Conservation (phyloP, 2,113 vertebrate species). For the Tonatia bakeri region DNA sequence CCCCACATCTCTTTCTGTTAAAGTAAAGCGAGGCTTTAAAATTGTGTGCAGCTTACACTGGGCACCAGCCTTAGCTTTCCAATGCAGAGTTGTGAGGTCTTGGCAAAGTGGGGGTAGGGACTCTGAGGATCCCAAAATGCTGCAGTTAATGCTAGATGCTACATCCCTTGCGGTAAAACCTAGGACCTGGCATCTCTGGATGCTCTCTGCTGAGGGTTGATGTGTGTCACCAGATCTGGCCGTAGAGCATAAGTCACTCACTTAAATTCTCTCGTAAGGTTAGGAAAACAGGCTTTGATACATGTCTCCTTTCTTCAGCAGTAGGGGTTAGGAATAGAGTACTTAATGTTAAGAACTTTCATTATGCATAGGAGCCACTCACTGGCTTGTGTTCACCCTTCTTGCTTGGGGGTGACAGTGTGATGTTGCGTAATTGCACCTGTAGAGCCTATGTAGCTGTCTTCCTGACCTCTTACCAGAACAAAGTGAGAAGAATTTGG, state of each 20-base stretch:
- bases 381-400: not conserved
- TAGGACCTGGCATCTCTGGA: not conserved
- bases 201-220: not conserved
- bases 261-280: constrained; percentile 12
- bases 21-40: not conserved
- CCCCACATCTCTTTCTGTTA: not conserved
- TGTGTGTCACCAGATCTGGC: constrained; percentile 19
- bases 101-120: not conserved
- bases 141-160: not conserved
- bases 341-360: not conserved
- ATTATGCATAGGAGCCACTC: not conserved
- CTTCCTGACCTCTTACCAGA: not conserved
- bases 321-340: not conserved
- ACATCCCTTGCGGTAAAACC: not conserved
- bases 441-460: not conserved
- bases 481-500: not conserved
- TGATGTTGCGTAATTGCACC: not conserved
- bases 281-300: constrained; percentile 47
- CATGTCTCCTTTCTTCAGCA: constrained; percentile 31
- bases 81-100: not conserved
- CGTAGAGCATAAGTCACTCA: not conserved
- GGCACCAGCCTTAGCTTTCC: not conserved
- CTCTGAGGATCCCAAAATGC: not conserved
- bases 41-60: not conserved
- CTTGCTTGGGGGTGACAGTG: not conserved